Percentiles rank a stretch among this genome's conserved stretches.
These are phyloP conservation scores for Operophtera brumata DNA, from an alignment of 2,888 invertebrate species.

Conservation along the genomic window DNA sequence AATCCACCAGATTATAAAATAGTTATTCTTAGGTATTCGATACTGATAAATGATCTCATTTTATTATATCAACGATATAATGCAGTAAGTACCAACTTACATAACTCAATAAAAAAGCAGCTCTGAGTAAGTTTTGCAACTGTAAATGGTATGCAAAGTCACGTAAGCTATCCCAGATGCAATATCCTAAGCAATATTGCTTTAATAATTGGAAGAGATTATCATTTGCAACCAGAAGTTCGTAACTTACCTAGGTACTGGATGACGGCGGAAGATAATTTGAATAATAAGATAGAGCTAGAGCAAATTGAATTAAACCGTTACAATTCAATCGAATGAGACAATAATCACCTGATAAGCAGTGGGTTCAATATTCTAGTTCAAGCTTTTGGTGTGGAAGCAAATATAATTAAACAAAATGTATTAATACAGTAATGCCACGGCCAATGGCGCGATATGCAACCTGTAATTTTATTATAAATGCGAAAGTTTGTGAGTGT, in stretches of 20 bases:
- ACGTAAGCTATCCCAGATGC: slow-evolving; percentile 24
- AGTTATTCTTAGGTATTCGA: slow-evolving; percentile 4
- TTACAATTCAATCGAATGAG: neutral
- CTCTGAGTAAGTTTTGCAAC: slow-evolving; percentile 11
- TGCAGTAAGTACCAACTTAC: slow-evolving; percentile 8
- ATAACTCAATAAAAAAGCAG: slow-evolving; percentile 9
- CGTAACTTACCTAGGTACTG: slow-evolving; percentile 12
- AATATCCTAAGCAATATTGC: slow-evolving; percentile 22
- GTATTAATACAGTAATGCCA: neutral
- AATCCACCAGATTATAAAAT: neutral
- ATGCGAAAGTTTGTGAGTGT: no score
- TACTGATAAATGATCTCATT: slow-evolving; percentile 15
- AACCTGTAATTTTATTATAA: no score
- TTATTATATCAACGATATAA: slow-evolving; percentile 15
- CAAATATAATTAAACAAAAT: neutral
- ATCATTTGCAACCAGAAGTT: slow-evolving; percentile 15
- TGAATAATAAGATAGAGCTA: neutral
- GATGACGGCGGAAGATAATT: slow-evolving; percentile 13
- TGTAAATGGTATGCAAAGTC: slow-evolving; percentile 20
- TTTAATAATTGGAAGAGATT: slow-evolving; percentile 15
- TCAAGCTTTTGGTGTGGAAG: neutral
- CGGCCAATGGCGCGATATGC: no score
- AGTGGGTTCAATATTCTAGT: neutral
- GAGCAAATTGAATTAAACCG: neutral
- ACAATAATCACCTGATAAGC: neutral